Percentiles rank a stretch among this genome's conserved stretches.
Conservation (phyloP, 2,113 vertebrate species). For the Dissostichus mawsoni region DNA sequence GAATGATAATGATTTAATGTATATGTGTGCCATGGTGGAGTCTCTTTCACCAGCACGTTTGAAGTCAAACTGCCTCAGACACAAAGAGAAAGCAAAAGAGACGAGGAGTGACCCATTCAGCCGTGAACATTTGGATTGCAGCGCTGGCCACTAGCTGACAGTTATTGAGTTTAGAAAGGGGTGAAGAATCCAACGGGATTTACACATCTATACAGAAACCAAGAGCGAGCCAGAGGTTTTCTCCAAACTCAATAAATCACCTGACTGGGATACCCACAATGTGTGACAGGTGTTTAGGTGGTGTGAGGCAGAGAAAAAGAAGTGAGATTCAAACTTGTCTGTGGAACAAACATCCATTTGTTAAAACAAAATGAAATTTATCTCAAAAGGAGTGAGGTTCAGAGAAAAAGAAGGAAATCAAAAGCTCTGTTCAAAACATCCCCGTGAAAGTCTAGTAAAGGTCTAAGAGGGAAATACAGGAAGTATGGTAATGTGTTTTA, state of each 20-base stretch:
- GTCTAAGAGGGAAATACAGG: not conserved
- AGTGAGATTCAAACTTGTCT: slow-evolving; percentile 19
- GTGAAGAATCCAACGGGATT: slow-evolving; percentile 64
- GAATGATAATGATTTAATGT: slow-evolving; percentile 5
- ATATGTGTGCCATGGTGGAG: slow-evolving; percentile 2
- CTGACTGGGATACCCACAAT: slow-evolving; percentile 12
- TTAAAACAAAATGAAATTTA: slow-evolving; percentile 24
- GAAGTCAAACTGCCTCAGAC: slow-evolving; percentile 16
- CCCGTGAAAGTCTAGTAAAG: not conserved
- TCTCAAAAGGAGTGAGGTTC: not conserved
- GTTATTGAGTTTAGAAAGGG: slow-evolving; percentile 61
- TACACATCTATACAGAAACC: slow-evolving; percentile 64
- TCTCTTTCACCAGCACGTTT: slow-evolving; percentile 2
- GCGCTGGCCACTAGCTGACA: slow-evolving; percentile 48
- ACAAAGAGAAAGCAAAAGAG: slow-evolving; percentile 27
- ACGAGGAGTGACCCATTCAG: slow-evolving; percentile 35
- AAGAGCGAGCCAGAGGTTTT: slow-evolving; percentile 54
- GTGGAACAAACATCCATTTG: slow-evolving; percentile 17
- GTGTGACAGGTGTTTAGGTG: slow-evolving; percentile 43
- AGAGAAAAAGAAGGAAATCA: slow-evolving; percentile 25
- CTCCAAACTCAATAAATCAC: slow-evolving; percentile 66
- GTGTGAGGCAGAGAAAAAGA: slow-evolving; percentile 2
- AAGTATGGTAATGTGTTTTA: not conserved
- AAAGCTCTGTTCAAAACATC: slow-evolving; percentile 10
- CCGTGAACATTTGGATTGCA: slow-evolving; percentile 57